Conservation (phyloP, 1,140 invertebrate species). For the Teleopsis dalmanni region DNA sequence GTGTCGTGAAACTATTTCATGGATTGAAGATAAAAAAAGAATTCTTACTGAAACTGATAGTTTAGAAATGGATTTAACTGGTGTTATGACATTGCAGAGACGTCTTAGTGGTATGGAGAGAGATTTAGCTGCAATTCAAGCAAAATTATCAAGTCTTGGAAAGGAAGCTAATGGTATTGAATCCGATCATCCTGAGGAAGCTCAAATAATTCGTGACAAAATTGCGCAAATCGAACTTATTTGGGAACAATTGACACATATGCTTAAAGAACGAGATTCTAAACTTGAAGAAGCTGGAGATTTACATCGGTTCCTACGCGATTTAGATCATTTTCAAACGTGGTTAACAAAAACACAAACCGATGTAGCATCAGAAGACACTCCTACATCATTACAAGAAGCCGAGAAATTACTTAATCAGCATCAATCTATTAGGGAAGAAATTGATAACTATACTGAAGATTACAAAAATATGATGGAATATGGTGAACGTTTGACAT, state of each 20-base stretch:
- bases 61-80: slow-evolving; percentile 89
- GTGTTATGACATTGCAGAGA: slow-evolving; percentile 71
- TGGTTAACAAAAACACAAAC: slow-evolving; percentile 98
- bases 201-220: slow-evolving; percentile 82
- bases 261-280: slow-evolving; percentile 95
- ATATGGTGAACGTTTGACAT: slow-evolving; percentile 71
- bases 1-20: slow-evolving; percentile 94
- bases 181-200: slow-evolving; percentile 92
- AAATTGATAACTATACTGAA: slow-evolving; percentile 97
- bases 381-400: slow-evolving; percentile 90
- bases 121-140: slow-evolving; percentile 95
- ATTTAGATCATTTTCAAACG: slow-evolving; percentile 98
- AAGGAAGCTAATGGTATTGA: slow-evolving; percentile 87
- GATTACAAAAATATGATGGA: slow-evolving; percentile 99
- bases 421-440: slow-evolving; percentile 95
- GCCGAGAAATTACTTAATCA: slow-evolving; percentile 93
- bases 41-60: slow-evolving; percentile 91
- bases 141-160: slow-evolving; percentile 88
- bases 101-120: slow-evolving; percentile 96
- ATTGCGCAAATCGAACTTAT: slow-evolving; percentile 81
- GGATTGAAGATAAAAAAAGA: slow-evolving; percentile 99
- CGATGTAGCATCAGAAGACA: slow-evolving; percentile 96
- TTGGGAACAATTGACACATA: slow-evolving; percentile 94
- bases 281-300: slow-evolving; percentile 98
- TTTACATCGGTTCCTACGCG: slow-evolving; percentile 94